Percentiles rank a stretch among this genome's conserved stretches.
These are phyloP conservation scores for Scartelaos histophorus DNA, from an alignment of 2,113 vertebrate genomes.

Conservation along the genomic window DNA sequence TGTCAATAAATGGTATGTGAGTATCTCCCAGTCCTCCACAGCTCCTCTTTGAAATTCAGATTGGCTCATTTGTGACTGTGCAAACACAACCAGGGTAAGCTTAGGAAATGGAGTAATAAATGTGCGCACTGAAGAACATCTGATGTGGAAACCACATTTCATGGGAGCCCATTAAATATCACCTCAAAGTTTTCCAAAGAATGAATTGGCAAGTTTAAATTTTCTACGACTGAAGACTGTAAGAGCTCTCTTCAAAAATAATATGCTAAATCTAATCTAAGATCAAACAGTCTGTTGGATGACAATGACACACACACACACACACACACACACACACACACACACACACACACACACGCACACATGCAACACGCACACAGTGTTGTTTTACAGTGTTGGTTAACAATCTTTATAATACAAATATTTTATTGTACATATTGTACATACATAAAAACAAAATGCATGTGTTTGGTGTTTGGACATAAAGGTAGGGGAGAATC, in stretches of 20 bases:
- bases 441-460: too few species aligned
- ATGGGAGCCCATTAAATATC: slow-evolving; percentile 82
- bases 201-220: slow-evolving; percentile 38
- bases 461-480: too few species aligned
- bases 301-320: background rate
- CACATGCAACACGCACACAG: too few species aligned
- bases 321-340: background rate
- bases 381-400: background rate
- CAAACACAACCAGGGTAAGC: slow-evolving; percentile 22
- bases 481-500: too few species aligned
- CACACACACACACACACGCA: background rate
- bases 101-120: slow-evolving; percentile 46
- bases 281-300: slow-evolving; percentile 14
- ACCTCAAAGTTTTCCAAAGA: slow-evolving; percentile 69
- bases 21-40: slow-evolving; percentile 4
- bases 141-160: slow-evolving; percentile 74
- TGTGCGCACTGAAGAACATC: slow-evolving; percentile 64
- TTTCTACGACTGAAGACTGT: slow-evolving; percentile 21
- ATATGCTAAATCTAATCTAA: slow-evolving; percentile 27
- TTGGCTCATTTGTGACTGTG: slow-evolving; percentile 17
- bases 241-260: slow-evolving; percentile 27
- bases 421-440: too few species aligned
- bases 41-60: slow-evolving; percentile 22
- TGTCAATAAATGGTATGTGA: background rate
- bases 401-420: background rate